phyloP scores from a whole-genome alignment of 2,797 vertebrate species.

The Diplodus puntazzo region DNA sequence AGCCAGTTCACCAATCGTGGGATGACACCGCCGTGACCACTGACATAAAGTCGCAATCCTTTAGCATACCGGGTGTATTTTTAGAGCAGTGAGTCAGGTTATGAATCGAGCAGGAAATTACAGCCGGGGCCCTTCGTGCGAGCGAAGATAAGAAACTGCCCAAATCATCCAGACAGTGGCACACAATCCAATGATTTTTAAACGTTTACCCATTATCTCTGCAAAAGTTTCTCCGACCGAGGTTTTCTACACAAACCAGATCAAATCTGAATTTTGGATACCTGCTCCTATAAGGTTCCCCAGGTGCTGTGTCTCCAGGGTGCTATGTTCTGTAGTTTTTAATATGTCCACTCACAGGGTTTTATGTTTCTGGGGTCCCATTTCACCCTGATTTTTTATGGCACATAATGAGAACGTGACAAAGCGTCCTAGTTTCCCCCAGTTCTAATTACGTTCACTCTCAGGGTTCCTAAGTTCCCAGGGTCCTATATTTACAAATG shows the following conservation, averaged over 20 bases:
- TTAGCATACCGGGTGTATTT: constrained; percentile 19
- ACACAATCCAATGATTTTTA: not conserved
- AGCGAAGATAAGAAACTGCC: constrained; percentile 5
- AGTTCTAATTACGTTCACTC: no score
- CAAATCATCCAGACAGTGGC: not conserved
- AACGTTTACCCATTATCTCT: constrained; percentile 3
- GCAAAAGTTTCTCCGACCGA: not conserved
- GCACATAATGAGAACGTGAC: no score
- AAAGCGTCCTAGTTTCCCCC: no score
- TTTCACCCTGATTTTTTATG: no score
- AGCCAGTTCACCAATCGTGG: constrained; percentile 21
- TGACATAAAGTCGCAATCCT: constrained; percentile 8
- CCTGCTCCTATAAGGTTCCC: not conserved
- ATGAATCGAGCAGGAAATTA: not conserved
- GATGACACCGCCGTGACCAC: constrained; percentile 20
- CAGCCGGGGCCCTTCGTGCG: not conserved
- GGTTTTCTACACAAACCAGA: not conserved
- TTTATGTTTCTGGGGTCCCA: no score
- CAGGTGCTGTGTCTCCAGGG: not conserved
- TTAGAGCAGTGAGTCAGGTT: constrained; percentile 33
- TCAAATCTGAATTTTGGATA: constrained; percentile 20
- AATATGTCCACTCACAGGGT: no score
- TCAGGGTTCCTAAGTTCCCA: no score
- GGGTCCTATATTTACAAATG: no score
- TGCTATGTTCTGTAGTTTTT: no score